phyloP scores from a whole-genome alignment of 2,113 vertebrate species.

The Datnioides undecimradiatus region DNA sequence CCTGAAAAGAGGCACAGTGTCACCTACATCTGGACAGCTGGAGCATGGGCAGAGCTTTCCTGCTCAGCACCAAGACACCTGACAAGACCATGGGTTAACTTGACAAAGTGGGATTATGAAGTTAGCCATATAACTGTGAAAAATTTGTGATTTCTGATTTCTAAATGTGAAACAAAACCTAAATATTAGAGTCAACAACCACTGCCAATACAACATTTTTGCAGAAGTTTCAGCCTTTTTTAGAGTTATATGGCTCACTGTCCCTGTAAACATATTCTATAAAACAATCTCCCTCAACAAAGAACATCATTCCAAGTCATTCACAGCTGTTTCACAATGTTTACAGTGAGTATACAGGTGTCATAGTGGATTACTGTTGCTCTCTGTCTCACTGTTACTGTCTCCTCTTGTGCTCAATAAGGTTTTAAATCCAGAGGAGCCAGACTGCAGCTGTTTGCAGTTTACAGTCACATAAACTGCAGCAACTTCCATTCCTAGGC shows the following conservation, averaged over 20 bases:
- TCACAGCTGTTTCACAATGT: slow-evolving; percentile 47
- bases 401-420: slow-evolving; percentile 18
- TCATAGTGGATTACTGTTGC: slow-evolving; percentile 21
- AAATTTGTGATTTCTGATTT: too few relatives aligned
- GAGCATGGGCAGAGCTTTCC: not conserved
- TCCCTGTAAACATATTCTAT: slow-evolving; percentile 27
- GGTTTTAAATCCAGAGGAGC: slow-evolving; percentile 29
- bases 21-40: not conserved
- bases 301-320: not conserved
- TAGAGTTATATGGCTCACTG: slow-evolving; percentile 10
- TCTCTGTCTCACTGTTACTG: too few relatives aligned
- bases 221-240: not conserved
- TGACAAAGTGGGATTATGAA: slow-evolving; percentile 32
- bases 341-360: slow-evolving; percentile 31
- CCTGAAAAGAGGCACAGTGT: not conserved
- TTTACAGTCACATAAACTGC: slow-evolving; percentile 53
- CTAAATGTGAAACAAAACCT: not conserved
- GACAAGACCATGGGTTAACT: slow-evolving; percentile 2
- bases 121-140: not conserved
- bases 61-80: slow-evolving; percentile 15
- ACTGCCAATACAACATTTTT: not conserved
- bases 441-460: slow-evolving; percentile 44
- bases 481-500: slow-evolving; percentile 40
- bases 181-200: not conserved
- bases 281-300: slow-evolving; percentile 3